Evolutionary conservation across 2,888 invertebrate genomes (phyloP), one percentile per base, ranked within the genome.

Genomic region (Andrena dorsata): DNA sequence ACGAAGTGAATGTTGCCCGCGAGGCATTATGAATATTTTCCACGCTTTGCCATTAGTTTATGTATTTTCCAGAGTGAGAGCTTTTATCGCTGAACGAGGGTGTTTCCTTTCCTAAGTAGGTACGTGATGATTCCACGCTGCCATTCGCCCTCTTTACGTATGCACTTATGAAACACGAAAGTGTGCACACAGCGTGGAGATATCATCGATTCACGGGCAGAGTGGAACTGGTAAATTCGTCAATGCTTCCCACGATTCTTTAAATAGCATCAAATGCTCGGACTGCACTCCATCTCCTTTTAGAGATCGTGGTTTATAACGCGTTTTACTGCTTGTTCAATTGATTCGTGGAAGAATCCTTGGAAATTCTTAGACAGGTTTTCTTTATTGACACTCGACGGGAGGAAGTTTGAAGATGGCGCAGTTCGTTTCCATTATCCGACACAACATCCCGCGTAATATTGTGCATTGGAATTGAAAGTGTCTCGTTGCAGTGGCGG

Each of bases 381-480:
- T 53, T 8, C 53, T 20, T 53, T 53, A 20, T 20, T 53, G 7
- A 2, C 53, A 20, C 53, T 20, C 53, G 6, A 8, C 53, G 2
- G 8, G n/a, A 20, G 13, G 20, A 41, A 20, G 16, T n/a, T 32
- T 66, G 49, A n/a, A 53, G 53, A 53, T 8, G 53, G 8, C 7
- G 7, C 20, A 53, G n/a, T 20, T 20, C 23, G 23, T 20, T 1
- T 53, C 53, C n/a, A 8, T 47, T 76, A 41, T n/a, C 28, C 30
- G 32, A 23, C 13, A 23, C 35, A 51, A 28, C 16, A 13, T 30
- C 20, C 13, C 16, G n/a, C 7, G 47, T 30, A 60, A 60, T 70
- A 32, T n/a, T 3, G 68, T 23, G 32, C 13, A 64, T 64, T n/a
- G 26, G 13, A 58, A 76, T 28, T 69, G 53, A 47, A 63, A 63